These are phyloP conservation scores for Leptodactylus fallax DNA, from an alignment of 2,797 vertebrate genomes.

Conservation along the genomic window DNA sequence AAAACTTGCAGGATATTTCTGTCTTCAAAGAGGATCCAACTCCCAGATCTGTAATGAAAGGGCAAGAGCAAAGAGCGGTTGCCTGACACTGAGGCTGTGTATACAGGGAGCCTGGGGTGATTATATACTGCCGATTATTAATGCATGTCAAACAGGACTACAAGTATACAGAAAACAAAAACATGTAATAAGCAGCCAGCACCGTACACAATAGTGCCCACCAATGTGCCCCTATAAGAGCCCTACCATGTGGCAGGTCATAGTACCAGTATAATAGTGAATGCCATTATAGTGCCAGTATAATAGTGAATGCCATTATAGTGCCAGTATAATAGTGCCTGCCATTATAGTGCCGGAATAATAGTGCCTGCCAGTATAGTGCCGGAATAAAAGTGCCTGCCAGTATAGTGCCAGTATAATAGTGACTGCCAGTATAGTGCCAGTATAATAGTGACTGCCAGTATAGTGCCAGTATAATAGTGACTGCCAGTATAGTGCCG, in stretches of 20 bases:
- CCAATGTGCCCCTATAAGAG: neutral
- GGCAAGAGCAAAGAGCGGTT: neutral
- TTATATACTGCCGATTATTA: neutral
- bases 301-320: neutral
- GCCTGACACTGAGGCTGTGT: neutral
- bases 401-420: neutral
- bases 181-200: too few relatives aligned
- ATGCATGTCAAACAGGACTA: neutral
- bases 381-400: neutral
- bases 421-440: neutral
- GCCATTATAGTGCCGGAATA: neutral
- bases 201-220: neutral
- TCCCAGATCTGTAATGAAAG: neutral
- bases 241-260: neutral
- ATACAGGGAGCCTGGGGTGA: neutral
- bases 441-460: too few relatives aligned
- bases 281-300: neutral
- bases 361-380: neutral
- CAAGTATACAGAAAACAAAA: too few relatives aligned
- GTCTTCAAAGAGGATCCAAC: neutral
- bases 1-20: neutral
- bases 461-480: too few relatives aligned
- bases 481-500: too few relatives aligned
- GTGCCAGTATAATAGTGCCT: neutral
- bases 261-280: neutral